A percentile compares a stretch with the other conserved stretches of the same genome.
Conservation (phyloP, 2,113 vertebrate genomes). For the Callorhinus ursinus region DNA sequence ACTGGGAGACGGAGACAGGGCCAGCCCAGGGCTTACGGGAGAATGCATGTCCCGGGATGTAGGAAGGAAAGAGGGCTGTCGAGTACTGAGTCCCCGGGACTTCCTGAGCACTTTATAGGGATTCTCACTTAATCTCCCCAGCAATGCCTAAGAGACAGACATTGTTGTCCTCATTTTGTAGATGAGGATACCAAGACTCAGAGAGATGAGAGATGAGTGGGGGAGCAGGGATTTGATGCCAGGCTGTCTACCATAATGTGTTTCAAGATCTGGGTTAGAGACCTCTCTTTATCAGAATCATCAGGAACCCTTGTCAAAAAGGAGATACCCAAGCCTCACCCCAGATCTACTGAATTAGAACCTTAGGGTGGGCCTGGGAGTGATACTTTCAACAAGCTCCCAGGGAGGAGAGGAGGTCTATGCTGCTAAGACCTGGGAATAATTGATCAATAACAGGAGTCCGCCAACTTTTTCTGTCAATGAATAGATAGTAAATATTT, state of each 20-base stretch:
- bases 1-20: rapidly evolving
- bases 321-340: neutral
- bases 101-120: neutral
- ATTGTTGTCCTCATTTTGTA: neutral
- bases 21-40: neutral
- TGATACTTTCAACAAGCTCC: neutral
- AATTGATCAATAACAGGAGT: neutral
- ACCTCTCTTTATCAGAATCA: neutral
- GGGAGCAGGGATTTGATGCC: neutral
- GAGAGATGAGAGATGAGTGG: neutral
- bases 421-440: neutral
- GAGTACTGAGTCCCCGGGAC: neutral
- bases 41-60: rapidly evolving
- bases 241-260: neutral
- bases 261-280: neutral
- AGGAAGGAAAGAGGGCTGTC: neutral
- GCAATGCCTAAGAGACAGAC: neutral
- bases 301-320: neutral
- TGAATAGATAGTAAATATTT: neutral
- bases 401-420: neutral
- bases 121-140: neutral
- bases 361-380: neutral
- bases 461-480: neutral
- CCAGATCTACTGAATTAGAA: neutral
- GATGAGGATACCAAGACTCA: neutral